Percentiles rank a stretch among this genome's conserved stretches.
Evolutionary conservation across 2,113 vertebrate genomes (phyloP).

Genomic region (Scalopus aquaticus): DNA sequence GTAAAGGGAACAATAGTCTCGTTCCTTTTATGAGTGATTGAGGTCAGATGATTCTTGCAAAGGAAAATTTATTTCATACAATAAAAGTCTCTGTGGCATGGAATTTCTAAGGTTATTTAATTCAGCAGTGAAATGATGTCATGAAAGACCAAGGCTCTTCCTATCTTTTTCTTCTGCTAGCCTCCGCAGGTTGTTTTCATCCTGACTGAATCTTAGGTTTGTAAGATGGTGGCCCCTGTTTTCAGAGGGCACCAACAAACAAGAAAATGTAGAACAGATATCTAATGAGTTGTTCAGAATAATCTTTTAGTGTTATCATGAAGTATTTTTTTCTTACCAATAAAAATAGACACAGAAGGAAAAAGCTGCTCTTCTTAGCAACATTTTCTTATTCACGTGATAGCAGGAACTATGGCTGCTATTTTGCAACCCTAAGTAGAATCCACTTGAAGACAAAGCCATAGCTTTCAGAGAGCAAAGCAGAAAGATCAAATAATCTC

Average conservation of each 20-base stretch:
- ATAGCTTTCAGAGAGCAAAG: background rate
- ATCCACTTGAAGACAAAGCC: background rate
- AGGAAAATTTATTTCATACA: background rate
- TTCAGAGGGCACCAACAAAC: background rate
- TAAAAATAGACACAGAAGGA: background rate
- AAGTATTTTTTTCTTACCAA: background rate
- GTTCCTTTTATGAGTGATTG: background rate
- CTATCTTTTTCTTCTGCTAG: background rate
- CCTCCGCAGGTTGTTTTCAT: background rate
- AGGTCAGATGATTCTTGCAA: background rate
- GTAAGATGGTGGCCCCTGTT: background rate
- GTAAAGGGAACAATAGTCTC: background rate
- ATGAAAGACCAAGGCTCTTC: background rate
- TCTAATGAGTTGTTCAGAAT: background rate
- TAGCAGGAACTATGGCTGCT: background rate
- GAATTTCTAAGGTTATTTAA: background rate
- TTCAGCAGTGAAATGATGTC: background rate
- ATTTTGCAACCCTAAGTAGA: background rate
- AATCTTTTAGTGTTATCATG: background rate
- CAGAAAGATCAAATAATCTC: background rate
- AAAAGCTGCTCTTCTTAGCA: background rate
- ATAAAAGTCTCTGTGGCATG: background rate
- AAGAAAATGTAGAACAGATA: background rate
- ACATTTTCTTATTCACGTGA: background rate
- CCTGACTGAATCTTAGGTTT: background rate